phyloP scores from a whole-genome alignment of 2,888 invertebrate species.

The Zonitis immaculata region DNA sequence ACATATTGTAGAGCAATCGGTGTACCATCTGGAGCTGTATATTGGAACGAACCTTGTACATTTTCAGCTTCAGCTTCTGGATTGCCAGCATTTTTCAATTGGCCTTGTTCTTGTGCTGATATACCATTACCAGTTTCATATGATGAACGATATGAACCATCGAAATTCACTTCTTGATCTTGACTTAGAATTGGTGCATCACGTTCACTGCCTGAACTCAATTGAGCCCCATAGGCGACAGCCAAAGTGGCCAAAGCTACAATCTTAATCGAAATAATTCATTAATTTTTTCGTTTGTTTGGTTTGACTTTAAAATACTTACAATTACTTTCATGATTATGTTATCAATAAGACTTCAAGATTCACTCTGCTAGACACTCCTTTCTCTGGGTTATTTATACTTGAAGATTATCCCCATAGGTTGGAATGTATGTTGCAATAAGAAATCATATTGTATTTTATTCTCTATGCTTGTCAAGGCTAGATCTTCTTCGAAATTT shows the following conservation, averaged over 20 bases:
- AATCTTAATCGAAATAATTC: slow-evolving; percentile 23
- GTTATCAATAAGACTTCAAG: slow-evolving; percentile 8
- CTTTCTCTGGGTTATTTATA: slow-evolving; percentile 16
- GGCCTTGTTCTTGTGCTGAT: slow-evolving; percentile 44
- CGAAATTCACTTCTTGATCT: slow-evolving; percentile 46
- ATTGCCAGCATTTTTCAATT: slow-evolving; percentile 37
- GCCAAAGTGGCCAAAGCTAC: slow-evolving; percentile 30
- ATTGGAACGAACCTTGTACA: slow-evolving; percentile 28
- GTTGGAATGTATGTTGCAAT: slow-evolving; percentile 11
- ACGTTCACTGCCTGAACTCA: slow-evolving; percentile 27
- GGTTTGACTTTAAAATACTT: slow-evolving; percentile 7
- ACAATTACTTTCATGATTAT: slow-evolving; percentile 11
- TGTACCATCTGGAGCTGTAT: slow-evolving; percentile 32
- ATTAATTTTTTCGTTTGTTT: too few species aligned
- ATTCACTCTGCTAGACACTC: slow-evolving; percentile 6
- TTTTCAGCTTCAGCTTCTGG: slow-evolving; percentile 34
- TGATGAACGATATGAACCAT: slow-evolving; percentile 47
- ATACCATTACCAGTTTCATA: slow-evolving; percentile 55
- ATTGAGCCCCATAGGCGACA: slow-evolving; percentile 30
- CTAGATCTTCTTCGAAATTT: slow-evolving; percentile 16
- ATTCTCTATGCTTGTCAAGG: slow-evolving; percentile 15
- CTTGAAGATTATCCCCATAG: slow-evolving; percentile 8
- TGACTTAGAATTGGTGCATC: slow-evolving; percentile 37
- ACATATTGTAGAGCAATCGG: slow-evolving; percentile 28
- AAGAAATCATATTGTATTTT: slow-evolving; percentile 15